Evolutionary conservation across 2,888 invertebrate species (phyloP), one percentile per base, ranked within the genome.

Genomic region (Muschampia staudingeri): DNA sequence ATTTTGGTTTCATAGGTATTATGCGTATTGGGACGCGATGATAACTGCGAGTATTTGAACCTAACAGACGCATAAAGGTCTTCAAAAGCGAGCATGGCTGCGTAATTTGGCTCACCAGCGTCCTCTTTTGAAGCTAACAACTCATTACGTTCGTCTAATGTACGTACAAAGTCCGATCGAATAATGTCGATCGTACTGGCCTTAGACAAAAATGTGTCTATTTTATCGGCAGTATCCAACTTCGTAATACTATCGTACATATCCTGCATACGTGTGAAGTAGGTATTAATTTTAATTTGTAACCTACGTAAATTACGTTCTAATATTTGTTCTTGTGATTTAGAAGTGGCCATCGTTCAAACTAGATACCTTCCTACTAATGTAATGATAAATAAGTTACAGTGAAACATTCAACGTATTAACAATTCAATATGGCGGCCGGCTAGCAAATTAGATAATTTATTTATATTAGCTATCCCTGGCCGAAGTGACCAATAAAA

Each of bases 91-190:
- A 75, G 34, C 48, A 80, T 19, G 48, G 80, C 2, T 9, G 67
- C 34, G 11, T 80, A 80, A 80, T 75, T 67, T 67, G 80, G 80
- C 16, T 73, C 69, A 52, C 12, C 34, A 25, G 67, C 44, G 19
- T 77, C 77, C 14, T n/a, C 25, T 48, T 44, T 30, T 14, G 73
- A 73, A 4, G 56, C n/a, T 30, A 73, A 42, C 16, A 44, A 73
- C n/a, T 80, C 65, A 44, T 80, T 80, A 42, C 80, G 80, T 65
- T 80, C 80, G 80, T 80, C 80, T 34, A 80, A 75, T 67, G 73
- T 75, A 44, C 67, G 44, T 67, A 75, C 67, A 52, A 80, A 80
- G 37, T 80, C 80, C 44, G 73, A 75, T 73, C 75, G 73, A 75
- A 80, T 73, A 73, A 73, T 48, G 75, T 80, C 78, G 61, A 78